Percentiles rank a stretch among this genome's conserved stretches.
Conservation (phyloP, 2,113 vertebrate genomes). For the Pao palembangensis region DNA sequence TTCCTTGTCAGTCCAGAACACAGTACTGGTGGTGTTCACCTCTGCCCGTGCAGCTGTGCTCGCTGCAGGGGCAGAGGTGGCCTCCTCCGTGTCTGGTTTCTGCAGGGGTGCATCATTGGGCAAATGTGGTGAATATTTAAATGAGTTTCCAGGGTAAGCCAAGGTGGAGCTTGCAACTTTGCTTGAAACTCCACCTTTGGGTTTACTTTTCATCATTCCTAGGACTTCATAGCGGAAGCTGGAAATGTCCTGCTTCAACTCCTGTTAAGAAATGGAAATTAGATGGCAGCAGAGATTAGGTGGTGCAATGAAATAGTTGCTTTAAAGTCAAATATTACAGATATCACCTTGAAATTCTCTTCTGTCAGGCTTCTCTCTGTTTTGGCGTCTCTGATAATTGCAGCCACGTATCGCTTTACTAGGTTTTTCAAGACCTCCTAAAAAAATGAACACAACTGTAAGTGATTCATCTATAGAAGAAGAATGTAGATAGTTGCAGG, state of each 20-base stretch:
- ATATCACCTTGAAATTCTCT: slow-evolving; percentile 93
- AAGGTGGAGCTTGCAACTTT: slow-evolving; percentile 57
- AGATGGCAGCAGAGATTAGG: slow-evolving; percentile 5
- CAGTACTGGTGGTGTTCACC: slow-evolving; percentile 54
- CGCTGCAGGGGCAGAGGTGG: slow-evolving; percentile 69
- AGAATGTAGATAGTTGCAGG: not conserved
- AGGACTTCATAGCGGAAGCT: slow-evolving; percentile 97
- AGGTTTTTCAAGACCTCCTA: slow-evolving; percentile 94
- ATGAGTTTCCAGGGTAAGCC: slow-evolving; percentile 76
- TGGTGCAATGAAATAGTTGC: not conserved
- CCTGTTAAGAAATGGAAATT: slow-evolving; percentile 69
- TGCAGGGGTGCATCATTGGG: slow-evolving; percentile 69
- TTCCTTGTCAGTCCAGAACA: slow-evolving; percentile 60
- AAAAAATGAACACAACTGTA: slow-evolving; percentile 66
- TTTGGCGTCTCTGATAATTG: slow-evolving; percentile 97
- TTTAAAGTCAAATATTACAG: not conserved
- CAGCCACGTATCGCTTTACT: slow-evolving; percentile 93
- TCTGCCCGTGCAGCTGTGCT: too few species aligned
- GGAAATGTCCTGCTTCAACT: slow-evolving; percentile 97
- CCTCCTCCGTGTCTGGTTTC: slow-evolving; percentile 75
- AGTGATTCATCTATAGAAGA: not conserved
- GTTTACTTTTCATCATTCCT: slow-evolving; percentile 85
- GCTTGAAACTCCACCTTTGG: slow-evolving; percentile 51
- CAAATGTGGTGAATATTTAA: slow-evolving; percentile 69
- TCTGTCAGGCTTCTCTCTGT: slow-evolving; percentile 93